Base-by-base conservation (phyloP, 2,888 invertebrate genomes). In the Belgica antarctica region DNA sequence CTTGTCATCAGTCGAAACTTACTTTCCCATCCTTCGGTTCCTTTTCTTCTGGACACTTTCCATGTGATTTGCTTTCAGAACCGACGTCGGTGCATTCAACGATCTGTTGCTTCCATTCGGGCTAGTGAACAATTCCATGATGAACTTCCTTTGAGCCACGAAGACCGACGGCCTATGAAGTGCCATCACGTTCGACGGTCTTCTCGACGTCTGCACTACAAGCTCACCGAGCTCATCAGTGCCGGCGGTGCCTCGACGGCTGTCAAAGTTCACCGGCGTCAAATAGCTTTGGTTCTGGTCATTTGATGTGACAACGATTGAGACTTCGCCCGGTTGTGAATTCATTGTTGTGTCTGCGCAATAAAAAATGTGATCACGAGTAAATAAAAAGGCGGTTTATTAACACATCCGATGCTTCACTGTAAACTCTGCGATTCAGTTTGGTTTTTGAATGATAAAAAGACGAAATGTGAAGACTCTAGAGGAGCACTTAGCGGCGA, bases 1-100 rank as follows among this genome's bases (percentile, higher is more conserved):
- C 31, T 31, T 31, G 10, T 4, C 31, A 4, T 7, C 31, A 31
- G 41, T 41, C 15, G 4, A 3, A 19, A 27, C 70, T 70, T 22
- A 70, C 70, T 70, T 61, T 41, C 61, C 70, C 19, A 70, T 4
- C 19, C 27, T 19, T 8, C 70, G 19, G 12, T 61, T 70, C 22
- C 25, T 24, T 7, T 12, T 28, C 19, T 41, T 59, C 19, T 61
- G 36, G 1, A 61, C n/a, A 7, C 61, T 24, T 5, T 15, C 59
- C 22, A 59, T 25, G 19, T 70, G 70, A 4, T 70, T 59, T 10
- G 59, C 70, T 25, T 52, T 59, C 1, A 70, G 10, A 25, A 19
- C 61, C 4, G 12, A 19, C 8, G 36, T 17, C 0, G 36, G 25
- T n/a, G 41, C n/a, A 19, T 70, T 61, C 1, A 70, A n/a, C 0